phyloP scores from a whole-genome alignment of 1,140 invertebrate genomes.

The Pseudomyrmex cubaensis region DNA sequence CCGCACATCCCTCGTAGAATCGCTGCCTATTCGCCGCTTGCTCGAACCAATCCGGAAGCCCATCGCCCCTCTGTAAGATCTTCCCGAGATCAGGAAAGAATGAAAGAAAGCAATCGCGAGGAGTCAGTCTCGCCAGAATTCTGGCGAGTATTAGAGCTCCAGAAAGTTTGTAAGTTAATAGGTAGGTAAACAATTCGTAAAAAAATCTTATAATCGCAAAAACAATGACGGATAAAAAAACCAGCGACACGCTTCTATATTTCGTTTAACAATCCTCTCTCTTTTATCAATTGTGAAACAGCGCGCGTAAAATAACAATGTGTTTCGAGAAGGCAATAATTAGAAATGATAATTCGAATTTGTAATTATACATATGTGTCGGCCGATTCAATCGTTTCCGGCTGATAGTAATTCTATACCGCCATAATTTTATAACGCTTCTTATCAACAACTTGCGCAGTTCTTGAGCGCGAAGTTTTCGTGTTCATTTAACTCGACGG shows the following conservation, averaged over 20 bases:
- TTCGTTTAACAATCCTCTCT: neutral
- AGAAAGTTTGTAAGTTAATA: neutral
- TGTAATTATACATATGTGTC: conserved; percentile 29
- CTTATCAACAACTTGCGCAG: conserved; percentile 14
- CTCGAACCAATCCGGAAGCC: conserved; percentile 52
- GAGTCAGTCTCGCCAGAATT: conserved; percentile 65
- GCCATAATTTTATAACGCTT: conserved; percentile 28
- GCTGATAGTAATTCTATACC: conserved; percentile 38
- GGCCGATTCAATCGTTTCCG: conserved; percentile 5
- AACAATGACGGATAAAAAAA: neutral
- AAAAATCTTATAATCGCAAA: neutral
- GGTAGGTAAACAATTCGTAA: conserved; percentile 25
- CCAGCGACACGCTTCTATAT: neutral
- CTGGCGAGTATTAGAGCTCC: conserved; percentile 29
- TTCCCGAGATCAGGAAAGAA: conserved; percentile 72
- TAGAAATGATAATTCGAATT: conserved; percentile 35
- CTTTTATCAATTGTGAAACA: conserved; percentile 14
- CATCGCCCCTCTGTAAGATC: conserved; percentile 43
- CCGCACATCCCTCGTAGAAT: conserved; percentile 69
- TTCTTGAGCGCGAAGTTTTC: conserved; percentile 17
- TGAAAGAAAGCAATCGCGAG: neutral
- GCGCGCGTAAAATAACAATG: neutral
- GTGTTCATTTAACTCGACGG: conserved; percentile 12
- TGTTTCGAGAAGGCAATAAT: conserved; percentile 13
- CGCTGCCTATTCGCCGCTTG: conserved; percentile 47